Evolutionary conservation across 2,113 vertebrate genomes (phyloP), one percentile per base, ranked within the genome.

Genomic region (Chaetura pelagica): DNA sequence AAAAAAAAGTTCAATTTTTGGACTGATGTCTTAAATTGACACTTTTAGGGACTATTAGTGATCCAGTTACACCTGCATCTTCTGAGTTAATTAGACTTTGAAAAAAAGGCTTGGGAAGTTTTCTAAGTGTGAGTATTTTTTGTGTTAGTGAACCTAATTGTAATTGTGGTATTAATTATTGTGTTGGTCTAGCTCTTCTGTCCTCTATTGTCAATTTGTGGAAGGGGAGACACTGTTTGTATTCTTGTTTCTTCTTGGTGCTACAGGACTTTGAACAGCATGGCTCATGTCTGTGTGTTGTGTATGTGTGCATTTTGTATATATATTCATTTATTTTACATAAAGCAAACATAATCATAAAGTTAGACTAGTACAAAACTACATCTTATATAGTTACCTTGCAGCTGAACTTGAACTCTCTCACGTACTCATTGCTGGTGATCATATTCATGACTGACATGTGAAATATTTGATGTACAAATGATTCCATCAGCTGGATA

Each of bases 261-360:
- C 63, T 85, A 10, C 20, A 74, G n/a, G 23, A 10, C n/a, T 67
- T 34, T 9, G 83, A 64, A 66, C 46, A 19, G 35, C 34, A 40
- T 2, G 5, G 7, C 15, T 30, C 52, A 21, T 48, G 8, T 57
- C 13, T 11, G 4, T 0, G 1, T 66, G 8, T 54, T 54, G 11
- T 68, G 10, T 46, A 27, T 61, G 18, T 27, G 27, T 42, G 6
- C 5, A 24, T 57, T 62, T 76, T 61, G 4, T 64, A 51, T 51
- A 51, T 71, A 3, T 84, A 13, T 46, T 1, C 51, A 6, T 9
- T 55, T 91, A 12, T 64, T 80, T 78, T 84, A 12, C 9, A 15
- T 20, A 67, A 19, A 16, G 8, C 10, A 72, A 83, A 13, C 15
- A 51, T 40, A 44, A 62, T 66, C 26, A 35, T 27, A 9, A 23